Percentiles rank a stretch among this genome's conserved stretches.
Conservation (phyloP, 2,888 invertebrate genomes). For the Lysandra bellargus region DNA sequence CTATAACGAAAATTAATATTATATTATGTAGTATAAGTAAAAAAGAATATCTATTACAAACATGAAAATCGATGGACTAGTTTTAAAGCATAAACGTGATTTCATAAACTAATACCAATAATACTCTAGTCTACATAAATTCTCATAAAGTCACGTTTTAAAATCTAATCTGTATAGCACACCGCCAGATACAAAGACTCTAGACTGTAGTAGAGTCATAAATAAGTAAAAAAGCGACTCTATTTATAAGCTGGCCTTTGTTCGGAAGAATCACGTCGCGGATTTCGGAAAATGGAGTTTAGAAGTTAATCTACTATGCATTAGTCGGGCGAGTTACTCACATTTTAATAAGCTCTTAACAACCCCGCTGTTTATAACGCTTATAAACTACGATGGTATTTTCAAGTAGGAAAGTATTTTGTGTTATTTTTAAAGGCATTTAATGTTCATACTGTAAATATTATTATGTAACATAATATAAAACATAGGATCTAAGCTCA, state of each 20-base stretch:
- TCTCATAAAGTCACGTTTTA: background rate
- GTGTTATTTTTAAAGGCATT: background rate
- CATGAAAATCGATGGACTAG: no score
- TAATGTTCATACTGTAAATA: no score
- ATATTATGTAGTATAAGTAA: no score
- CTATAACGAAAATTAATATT: no score
- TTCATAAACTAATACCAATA: background rate
- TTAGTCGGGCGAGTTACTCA: background rate
- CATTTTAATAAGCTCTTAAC: conserved; percentile 1
- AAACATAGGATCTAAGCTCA: no score
- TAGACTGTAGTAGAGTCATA: conserved; percentile 39
- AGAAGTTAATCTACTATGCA: conserved; percentile 24
- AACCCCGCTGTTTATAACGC: background rate
- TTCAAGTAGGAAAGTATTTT: conserved; percentile 23
- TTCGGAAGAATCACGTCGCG: conserved; percentile 34
- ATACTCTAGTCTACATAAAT: background rate
- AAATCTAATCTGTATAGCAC: background rate
- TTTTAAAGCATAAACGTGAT: no score
- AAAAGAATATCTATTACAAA: no score
- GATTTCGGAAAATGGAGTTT: conserved; percentile 24
- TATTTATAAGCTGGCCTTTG: conserved; percentile 46
- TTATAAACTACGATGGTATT: conserved; percentile 1
- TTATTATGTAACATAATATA: no score
- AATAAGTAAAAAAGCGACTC: conserved; percentile 55
- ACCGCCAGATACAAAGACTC: background rate